phyloP scores from a whole-genome alignment of 2,888 invertebrate species.

The Chymomyza caudatula region DNA sequence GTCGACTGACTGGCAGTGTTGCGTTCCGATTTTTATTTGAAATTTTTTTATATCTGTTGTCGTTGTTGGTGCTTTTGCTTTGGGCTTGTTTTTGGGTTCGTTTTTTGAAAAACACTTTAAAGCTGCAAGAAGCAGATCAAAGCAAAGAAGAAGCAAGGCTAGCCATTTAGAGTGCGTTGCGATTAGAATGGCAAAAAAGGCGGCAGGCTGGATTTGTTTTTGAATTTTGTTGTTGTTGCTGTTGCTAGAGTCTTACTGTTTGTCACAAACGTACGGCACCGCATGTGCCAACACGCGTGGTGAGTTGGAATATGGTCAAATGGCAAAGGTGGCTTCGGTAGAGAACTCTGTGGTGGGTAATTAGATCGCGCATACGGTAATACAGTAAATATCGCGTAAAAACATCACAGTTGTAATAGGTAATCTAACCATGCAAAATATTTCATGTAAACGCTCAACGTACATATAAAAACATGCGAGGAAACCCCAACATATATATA shows the following conservation, averaged over 20 bases:
- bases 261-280: conserved; percentile 2
- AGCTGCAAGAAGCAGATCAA: conserved; percentile 38
- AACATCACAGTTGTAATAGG: too few relatives aligned
- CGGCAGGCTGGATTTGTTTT: neutral
- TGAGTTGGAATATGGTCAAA: neutral
- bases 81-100: conserved; percentile 27
- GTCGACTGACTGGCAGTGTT: conserved; percentile 66
- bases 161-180: conserved; percentile 61
- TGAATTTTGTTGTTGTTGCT: conserved; percentile 3
- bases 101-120: conserved; percentile 52
- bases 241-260: conserved; percentile 9
- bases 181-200: conserved; percentile 67
- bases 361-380: too few relatives aligned
- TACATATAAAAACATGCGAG: too few relatives aligned
- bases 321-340: neutral
- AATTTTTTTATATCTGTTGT: conserved; percentile 44
- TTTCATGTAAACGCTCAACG: too few relatives aligned
- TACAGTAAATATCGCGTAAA: too few relatives aligned
- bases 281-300: neutral
- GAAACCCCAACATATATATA: too few relatives aligned
- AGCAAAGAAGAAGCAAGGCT: conserved; percentile 12
- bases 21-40: conserved; percentile 68
- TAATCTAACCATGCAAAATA: too few relatives aligned
- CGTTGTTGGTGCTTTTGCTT: conserved; percentile 34
- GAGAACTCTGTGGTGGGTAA: conserved; percentile 38